Percentiles rank a stretch among this genome's conserved stretches.
Evolutionary conservation across 2,888 invertebrate genomes (phyloP).

Genomic region (Cheilosia impressa): DNA sequence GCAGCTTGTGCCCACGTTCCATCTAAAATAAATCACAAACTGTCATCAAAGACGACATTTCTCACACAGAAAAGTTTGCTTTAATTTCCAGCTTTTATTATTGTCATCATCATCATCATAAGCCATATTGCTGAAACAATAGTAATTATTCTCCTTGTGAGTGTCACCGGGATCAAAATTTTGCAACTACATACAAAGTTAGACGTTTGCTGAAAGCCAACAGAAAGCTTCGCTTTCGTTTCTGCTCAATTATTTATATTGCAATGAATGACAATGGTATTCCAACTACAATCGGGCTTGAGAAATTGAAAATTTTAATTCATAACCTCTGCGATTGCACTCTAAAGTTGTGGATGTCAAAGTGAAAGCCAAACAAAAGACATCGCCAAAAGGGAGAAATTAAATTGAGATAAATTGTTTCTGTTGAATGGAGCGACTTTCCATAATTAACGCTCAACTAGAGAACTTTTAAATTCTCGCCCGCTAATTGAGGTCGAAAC

Average conservation of each 20-base stretch:
- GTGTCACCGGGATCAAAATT: background rate
- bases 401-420: slow-evolving; percentile 1
- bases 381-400: background rate
- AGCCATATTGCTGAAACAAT: background rate
- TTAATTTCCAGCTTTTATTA: background rate
- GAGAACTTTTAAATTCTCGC: background rate
- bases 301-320: slow-evolving; percentile 14
- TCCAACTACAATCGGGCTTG: slow-evolving; percentile 2
- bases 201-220: background rate
- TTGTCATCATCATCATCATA: background rate
- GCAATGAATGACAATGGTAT: slow-evolving; percentile 1
- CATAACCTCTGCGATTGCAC: slow-evolving; percentile 9
- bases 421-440: background rate
- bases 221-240: background rate
- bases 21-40: background rate
- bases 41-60: background rate
- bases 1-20: background rate
- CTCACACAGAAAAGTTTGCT: background rate
- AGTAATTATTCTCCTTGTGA: background rate
- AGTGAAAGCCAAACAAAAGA: slow-evolving; percentile 4
- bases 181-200: background rate
- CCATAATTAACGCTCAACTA: background rate
- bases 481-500: background rate
- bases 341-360: slow-evolving; percentile 7
- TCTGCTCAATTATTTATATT: slow-evolving; percentile 10